Evolutionary conservation across 2,797 vertebrate genomes (phyloP), one percentile per base, ranked within the genome.

Genomic region (Thalassophryne amazonica): DNA sequence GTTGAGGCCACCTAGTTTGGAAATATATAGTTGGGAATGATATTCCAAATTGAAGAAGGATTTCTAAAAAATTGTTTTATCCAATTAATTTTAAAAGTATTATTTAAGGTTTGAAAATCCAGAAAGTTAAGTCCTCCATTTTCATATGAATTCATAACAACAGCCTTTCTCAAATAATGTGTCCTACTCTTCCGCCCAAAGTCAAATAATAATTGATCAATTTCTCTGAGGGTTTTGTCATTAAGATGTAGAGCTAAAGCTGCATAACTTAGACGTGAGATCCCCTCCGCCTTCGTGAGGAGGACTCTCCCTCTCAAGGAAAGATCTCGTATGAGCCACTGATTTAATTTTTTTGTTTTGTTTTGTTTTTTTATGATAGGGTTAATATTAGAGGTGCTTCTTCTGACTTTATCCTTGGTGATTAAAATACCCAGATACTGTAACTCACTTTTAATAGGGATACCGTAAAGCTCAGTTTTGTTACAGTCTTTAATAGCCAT

Each of bases 61-160:
- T 40, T 52, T 3, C 15, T 15, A 7, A 40, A 19, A 15, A 40
- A 40, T 1, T 19, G 27, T 10, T 23, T 32, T 13, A 43, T 29
- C 40, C 25, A 41, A 28, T 40, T 30, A 24, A 40, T 18, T 17
- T 52, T 30, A 10, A 42, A 42, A 6, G 39, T 42, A 7, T 42
- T 23, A 35, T 35, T 24, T 5, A 33, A 14, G 4, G 31, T 16
- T 15, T 15, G 16, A 14, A 34, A 34, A 9, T 34, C 31, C 16
- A 33, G 31, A 9, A 15, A 17, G 6, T 33, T 34, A 1, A 18
- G 31, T 8, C 5, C 31, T 15, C 31, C 31, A 3, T 7, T 1
- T 2, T 18, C 31, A 15, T 2, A 16, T 1, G 31, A 1, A 10
- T 34, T 34, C 16, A 18, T 6, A 5, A 30, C 3, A 6, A 30